Evolutionary conservation across 1,140 invertebrate genomes (phyloP), one percentile per base, ranked within the genome.

Genomic region (Drosophila bocki): DNA sequence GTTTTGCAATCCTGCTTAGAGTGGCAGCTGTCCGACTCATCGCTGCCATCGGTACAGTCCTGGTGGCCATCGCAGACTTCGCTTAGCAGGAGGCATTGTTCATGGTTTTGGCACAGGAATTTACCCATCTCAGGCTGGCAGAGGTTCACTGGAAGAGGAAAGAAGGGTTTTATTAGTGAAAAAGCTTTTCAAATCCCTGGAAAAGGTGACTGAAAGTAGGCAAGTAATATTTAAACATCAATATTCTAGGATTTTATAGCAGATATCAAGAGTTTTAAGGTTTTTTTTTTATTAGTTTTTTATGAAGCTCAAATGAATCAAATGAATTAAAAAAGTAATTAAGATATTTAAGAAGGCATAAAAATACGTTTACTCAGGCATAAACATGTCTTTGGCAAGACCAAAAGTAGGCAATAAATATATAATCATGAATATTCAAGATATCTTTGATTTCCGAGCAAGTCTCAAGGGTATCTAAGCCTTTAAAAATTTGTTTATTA

Each of bases 1-100:
- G 0, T 45, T 3, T 8, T 58, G 39, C 92, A 93, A 15, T 70
- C 63, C 6, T 92, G 41, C 32, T 78, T 35, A 37, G 84, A 58
- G 39, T 42, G 92, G 92, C 75, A 93, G 13, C 29, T 45, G 0
- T 69, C 75, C 2, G 78, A 75, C 60, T 93, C 92, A 64, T 94
- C 93, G 75, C 93, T 92, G 5, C 91, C 75, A 67, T 94, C 93
- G n/a, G 84, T 76, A 50, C 94, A 95, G 6, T 92, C 69, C 1
- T 22, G 2, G 3, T 91, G 91, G 3, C 94, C 94, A 72, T 96
- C 93, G 87, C 97, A 98, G 3, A 96, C 94, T 37, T 95, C 93
- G 0, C 81, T 70, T 0, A 94, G 83, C 0, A 93, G 92, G 19
- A 95, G 91, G 82, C 96, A 96, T 29, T 78, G 82, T 26, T 87